These are phyloP conservation scores for Pantherophis vulpinus DNA, from an alignment of 2,797 vertebrate species.

Conservation along the genomic window DNA sequence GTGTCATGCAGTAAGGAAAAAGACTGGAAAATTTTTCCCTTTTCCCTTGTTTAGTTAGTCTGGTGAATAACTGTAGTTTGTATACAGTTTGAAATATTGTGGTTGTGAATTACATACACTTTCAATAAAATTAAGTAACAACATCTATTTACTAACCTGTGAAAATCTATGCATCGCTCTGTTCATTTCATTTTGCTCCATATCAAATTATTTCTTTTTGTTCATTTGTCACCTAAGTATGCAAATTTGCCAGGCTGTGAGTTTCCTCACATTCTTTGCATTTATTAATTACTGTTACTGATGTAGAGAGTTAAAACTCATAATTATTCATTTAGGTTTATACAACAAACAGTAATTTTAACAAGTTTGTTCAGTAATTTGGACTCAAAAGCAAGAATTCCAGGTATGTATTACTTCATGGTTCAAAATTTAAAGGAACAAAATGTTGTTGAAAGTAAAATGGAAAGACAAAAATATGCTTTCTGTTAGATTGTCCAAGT, in stretches of 20 bases:
- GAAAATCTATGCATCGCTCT: conserved; percentile 1
- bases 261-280: not conserved
- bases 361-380: conserved; percentile 44
- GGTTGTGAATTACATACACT: not conserved
- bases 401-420: conserved; percentile 44
- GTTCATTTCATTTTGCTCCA: conserved; percentile 10
- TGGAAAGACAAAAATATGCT: conserved; percentile 43
- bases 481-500: conserved; percentile 55
- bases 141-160: not conserved
- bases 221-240: conserved; percentile 23
- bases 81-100: not conserved
- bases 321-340: conserved; percentile 44
- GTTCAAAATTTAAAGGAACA: conserved; percentile 56
- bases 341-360: conserved; percentile 40
- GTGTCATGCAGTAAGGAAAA: not conserved
- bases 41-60: not conserved
- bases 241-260: conserved; percentile 31
- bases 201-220: conserved; percentile 14
- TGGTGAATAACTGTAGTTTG: not conserved
- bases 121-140: not conserved
- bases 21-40: not conserved
- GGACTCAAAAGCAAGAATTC: conserved; percentile 29
- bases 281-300: conserved; percentile 30
- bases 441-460: conserved; percentile 47
- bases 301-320: conserved; percentile 11